Evolutionary conservation across 1,140 invertebrate species (phyloP), one percentile per base, ranked within the genome.

Genomic region (Rhagoletis zephyria): DNA sequence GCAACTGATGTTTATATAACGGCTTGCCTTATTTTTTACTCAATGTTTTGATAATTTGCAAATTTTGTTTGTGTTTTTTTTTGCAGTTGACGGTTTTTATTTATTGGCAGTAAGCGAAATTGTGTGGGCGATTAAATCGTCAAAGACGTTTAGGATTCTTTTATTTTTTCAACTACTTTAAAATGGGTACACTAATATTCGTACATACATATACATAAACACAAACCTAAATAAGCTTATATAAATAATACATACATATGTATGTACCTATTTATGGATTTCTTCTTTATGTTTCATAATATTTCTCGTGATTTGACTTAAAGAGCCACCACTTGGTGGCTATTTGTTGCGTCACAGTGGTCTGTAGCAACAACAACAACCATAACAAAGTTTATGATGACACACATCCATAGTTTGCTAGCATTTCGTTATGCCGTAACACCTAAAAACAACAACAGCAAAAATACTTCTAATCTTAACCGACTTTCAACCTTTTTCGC

Each of bases 131-230:
- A 16, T 5, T 63, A 63, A 63, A 63, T 63, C 12, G 16, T 5
- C 45, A 74, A 42, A 74, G 10, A 30, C 30, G 16, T 63, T 63
- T 63, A 14, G 16, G 4, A 2, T 65, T 19, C 30, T 19, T 65
- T 65, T 65, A 65, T 30, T 67, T 6, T 67, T 6, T 12, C 16
- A 19, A 9, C 3, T 19, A 14, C 7, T 74, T 74, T 74, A 74
- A 12, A 74, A 67, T n/a, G n/a, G 16, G n/a, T 67, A 67, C 7
- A 67, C n/a, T 67, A 6, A 67, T n/a, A 67, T 67, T 10, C 64
- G n/a, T 67, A 67, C 30, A 67, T 67, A 67, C 30, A 67, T 67
- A 67, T 67, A 67, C n/a, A n/a, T 67, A 12, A 12, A 67, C 30
- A 7, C 6, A 16, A 5, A 67, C n/a, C n/a, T 6, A 40, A 67